These are phyloP conservation scores for Tanypteryx hageni DNA, from an alignment of 2,888 invertebrate genomes.

Conservation along the genomic window DNA sequence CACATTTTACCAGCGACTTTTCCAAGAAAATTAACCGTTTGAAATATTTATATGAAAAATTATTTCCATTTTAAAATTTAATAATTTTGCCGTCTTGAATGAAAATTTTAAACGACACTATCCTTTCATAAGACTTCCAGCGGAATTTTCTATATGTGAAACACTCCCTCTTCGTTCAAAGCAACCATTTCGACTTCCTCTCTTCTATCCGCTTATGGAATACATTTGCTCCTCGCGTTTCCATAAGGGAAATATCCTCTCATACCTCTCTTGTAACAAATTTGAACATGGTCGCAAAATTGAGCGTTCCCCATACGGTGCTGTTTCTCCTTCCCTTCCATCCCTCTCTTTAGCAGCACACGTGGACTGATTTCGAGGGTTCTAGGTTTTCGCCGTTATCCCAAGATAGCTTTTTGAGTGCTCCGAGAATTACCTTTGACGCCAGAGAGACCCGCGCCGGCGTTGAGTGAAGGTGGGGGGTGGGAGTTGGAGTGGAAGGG, in stretches of 20 bases:
- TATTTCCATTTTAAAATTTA: no score
- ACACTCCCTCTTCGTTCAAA: no score
- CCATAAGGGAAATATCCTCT: not conserved
- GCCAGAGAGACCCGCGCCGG: not conserved
- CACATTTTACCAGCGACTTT: no score
- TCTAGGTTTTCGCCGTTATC: not conserved
- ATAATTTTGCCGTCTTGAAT: no score
- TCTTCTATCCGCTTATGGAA: not conserved
- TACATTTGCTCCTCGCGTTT: not conserved
- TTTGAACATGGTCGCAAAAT: not conserved
- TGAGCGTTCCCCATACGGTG: not conserved
- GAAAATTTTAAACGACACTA: no score
- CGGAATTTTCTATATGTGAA: no score
- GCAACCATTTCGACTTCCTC: not conserved
- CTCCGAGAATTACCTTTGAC: slow-evolving; percentile 29
- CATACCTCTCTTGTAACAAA: not conserved
- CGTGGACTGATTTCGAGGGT: not conserved
- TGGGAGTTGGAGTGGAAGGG: not conserved
- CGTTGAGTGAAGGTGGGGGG: not conserved
- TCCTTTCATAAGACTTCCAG: no score
- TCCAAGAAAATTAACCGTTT: no score
- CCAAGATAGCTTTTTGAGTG: slow-evolving; percentile 28
- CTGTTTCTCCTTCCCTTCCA: not conserved
- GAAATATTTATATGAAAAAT: no score
- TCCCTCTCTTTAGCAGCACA: not conserved